phyloP scores from a whole-genome alignment of 2,113 vertebrate genomes.

The Pseudopodoces humilis region DNA sequence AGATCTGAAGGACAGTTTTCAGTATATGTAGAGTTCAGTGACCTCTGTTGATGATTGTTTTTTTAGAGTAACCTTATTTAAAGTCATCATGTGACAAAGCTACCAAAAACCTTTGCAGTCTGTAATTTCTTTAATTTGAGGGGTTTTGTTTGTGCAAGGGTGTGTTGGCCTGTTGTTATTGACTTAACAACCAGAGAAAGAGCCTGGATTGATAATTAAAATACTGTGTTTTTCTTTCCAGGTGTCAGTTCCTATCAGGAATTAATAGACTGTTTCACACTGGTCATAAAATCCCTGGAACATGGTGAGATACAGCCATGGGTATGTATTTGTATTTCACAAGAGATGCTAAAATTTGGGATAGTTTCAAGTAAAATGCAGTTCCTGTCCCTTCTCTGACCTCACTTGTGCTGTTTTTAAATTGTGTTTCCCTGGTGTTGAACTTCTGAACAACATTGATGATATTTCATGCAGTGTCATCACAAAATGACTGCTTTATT shows the following conservation, averaged over 20 bases:
- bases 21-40: not conserved
- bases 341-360: not conserved
- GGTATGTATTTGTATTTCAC: slow-evolving; percentile 74
- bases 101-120: not conserved
- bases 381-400: not conserved
- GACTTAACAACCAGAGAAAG: not conserved
- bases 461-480: not conserved
- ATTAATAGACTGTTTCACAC: slow-evolving; percentile 82
- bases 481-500: not conserved
- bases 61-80: too few species aligned
- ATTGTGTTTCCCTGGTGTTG: not conserved
- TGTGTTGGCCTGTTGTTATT: not conserved
- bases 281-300: slow-evolving; percentile 84
- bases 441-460: not conserved
- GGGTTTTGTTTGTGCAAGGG: not conserved
- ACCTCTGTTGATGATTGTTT: not conserved
- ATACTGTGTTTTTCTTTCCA: slow-evolving; percentile 44
- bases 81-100: not conserved
- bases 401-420: not conserved
- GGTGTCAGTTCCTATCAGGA: slow-evolving; percentile 90
- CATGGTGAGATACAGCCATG: slow-evolving; percentile 87
- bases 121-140: not conserved
- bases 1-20: not conserved
- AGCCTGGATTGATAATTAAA: not conserved
- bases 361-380: not conserved